Conservation (phyloP, 2,797 vertebrate species). For the Carapus acus region DNA sequence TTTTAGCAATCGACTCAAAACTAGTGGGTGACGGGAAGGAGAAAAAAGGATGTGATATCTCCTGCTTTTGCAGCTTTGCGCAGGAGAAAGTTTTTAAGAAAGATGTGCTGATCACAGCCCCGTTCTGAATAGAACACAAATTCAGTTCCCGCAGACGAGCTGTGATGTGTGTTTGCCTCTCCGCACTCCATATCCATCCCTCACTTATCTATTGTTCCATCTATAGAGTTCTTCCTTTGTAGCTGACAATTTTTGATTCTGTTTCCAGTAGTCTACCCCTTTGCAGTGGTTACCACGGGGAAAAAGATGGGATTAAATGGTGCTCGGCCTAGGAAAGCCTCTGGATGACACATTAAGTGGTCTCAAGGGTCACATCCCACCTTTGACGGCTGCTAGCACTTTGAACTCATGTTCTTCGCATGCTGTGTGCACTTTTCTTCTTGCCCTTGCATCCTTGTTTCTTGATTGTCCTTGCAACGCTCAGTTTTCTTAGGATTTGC, state of each 20-base stretch:
- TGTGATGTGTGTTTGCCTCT: not conserved
- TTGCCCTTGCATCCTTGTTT: not conserved
- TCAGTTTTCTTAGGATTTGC: too few species aligned
- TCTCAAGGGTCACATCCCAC: conserved; percentile 8
- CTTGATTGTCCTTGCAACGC: too few species aligned
- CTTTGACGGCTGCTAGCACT: conserved; percentile 12
- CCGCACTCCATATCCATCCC: not conserved
- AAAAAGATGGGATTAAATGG: conserved; percentile 7
- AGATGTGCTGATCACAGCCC: too few species aligned
- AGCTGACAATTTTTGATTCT: not conserved
- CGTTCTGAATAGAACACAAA: conserved; percentile 16
- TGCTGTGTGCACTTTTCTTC: conserved; percentile 1
- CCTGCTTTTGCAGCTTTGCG: conserved; percentile 14
- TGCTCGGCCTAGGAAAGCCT: conserved; percentile 2
- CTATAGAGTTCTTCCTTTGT: not conserved
- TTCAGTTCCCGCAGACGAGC: conserved; percentile 2
- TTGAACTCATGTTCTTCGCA: conserved; percentile 25
- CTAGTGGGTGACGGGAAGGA: conserved; percentile 11
- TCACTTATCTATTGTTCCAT: not conserved
- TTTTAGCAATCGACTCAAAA: conserved; percentile 15
- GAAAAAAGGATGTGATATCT: not conserved
- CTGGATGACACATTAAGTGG: conserved; percentile 2
- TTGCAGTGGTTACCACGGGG: not conserved
- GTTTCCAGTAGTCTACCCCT: not conserved
- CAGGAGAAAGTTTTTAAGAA: conserved; percentile 23